Evolutionary conservation across 2,113 vertebrate species (phyloP), one percentile per base, ranked within the genome.

Genomic region (Phainopepla nitens): DNA sequence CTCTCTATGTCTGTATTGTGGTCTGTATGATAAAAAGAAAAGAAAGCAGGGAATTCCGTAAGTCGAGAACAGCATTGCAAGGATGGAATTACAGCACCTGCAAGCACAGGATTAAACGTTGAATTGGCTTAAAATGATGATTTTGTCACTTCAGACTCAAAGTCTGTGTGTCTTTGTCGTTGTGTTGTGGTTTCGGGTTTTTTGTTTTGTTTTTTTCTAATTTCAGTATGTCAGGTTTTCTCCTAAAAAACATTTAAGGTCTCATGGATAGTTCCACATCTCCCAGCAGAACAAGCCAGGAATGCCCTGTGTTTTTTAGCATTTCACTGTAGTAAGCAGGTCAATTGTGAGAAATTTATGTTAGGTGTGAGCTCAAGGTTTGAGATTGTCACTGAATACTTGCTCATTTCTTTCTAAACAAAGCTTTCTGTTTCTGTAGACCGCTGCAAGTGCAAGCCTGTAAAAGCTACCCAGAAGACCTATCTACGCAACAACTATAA

Each of bases 401-500:
- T 0, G 4, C 39, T 69, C 23, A 70, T 89, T 72, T 54, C 51
- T 76, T 41, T 58, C 89, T 95, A 44, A 96, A 69, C 22, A 35
- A 83, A 78, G 21, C 17, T 69, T 73, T 89, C 51, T 97, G 51
- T 98, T 94, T 73, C 95, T 96, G 25, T 79, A 99, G 99, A 99
- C 62, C 98, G 97, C 87, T 99, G 99, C 96, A 99, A 97, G 90
- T 99, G 99, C 97, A 99, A 99, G 86, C 96, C 97, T 7, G 93
- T 99, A 39, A 98, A 97, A 97, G 98, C 99, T 44, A 96, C 86
- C 71, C 97, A 98, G 96, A 99, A 98, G 97, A 99, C 98, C 33
- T 99, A 99, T 57, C 73, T 98, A 75, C 99, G 97, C 95, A 99
- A 99, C 97, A 99, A 99, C 97, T 99, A 99, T 50, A 99, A 99